Evolutionary conservation across 2,113 vertebrate genomes (phyloP), one percentile per base, ranked within the genome.

Genomic region (Etheostoma cragini): DNA sequence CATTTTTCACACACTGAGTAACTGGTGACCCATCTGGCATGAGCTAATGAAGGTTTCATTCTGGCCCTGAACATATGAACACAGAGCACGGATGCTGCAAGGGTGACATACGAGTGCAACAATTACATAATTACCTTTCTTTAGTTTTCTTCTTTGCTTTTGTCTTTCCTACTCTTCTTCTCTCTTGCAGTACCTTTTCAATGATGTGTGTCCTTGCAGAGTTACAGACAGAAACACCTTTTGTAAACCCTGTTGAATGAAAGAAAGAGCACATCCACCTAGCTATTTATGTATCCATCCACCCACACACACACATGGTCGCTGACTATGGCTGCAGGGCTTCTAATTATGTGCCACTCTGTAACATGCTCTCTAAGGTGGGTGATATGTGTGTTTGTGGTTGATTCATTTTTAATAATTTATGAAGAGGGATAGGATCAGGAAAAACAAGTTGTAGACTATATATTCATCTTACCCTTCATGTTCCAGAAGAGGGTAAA

Each of bases 221-320:
- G 46, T 54, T 58, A 7, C 47, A 58, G 77, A 57, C 4, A 63
- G 49, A 80, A 50, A 72, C 24, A 67, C 35, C 42, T 67, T n/a
- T 24, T 58, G 46, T 46, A 50, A 71, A 53, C 1, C 6, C 58
- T 68, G 74, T 87, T 80, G 81, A 58, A 80, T 71, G 26, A 26
- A 26, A 26, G 58, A 89, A 87, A 91, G 80, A 70, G 68, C 80
- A 81, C 71, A 64, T 73, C 35, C 35, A 60, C 54, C 17, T 15
- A 45, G 54, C 56, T 53, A 30, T 53, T 50, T 26, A 57, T 60
- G 21, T 33, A 42, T 46, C 2, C 45, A 26, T 13, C 33, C 78
- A 26, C 22, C 11, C 26, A 26, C 26, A 26, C 46, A 46, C 45
- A 4, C 5, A 45, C 19, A 38, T 8, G 3, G 22, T 3, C 22